phyloP scores from a whole-genome alignment of 2,797 vertebrate species.

The Chromobotia macracanthus region DNA sequence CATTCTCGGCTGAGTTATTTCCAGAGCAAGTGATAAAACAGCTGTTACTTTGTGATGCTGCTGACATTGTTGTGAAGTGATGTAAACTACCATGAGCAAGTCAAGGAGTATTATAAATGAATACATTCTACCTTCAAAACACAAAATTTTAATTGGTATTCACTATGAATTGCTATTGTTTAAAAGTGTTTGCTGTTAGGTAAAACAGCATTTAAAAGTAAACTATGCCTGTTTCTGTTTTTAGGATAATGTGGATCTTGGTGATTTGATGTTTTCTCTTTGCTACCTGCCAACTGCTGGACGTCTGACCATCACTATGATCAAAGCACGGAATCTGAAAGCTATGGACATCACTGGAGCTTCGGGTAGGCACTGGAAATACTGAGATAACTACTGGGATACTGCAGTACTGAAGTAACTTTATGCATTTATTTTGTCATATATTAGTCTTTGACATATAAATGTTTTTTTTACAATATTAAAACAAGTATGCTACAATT shows the following conservation, averaged over 20 bases:
- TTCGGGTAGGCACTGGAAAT: slow-evolving; percentile 81
- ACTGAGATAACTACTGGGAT: too few species aligned
- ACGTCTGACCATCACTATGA: slow-evolving; percentile 96
- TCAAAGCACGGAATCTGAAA: slow-evolving; percentile 97
- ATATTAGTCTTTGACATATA: too few species aligned
- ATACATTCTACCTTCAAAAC: background rate
- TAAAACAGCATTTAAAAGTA: background rate
- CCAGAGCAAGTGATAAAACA: slow-evolving; percentile 71
- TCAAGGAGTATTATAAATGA: background rate
- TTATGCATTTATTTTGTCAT: background rate
- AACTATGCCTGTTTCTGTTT: slow-evolving; percentile 36
- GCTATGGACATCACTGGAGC: slow-evolving; percentile 99
- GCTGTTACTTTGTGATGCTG: slow-evolving; percentile 66
- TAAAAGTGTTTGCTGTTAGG: background rate
- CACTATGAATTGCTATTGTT: too few species aligned
- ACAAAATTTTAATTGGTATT: background rate
- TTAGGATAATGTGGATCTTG: slow-evolving; percentile 98
- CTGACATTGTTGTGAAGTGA: slow-evolving; percentile 63
- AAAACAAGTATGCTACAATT: too few species aligned
- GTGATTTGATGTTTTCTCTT: slow-evolving; percentile 98
- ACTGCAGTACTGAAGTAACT: background rate
- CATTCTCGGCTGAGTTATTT: slow-evolving; percentile 73
- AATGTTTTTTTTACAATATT: too few species aligned
- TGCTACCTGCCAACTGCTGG: slow-evolving; percentile 97
- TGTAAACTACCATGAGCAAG: slow-evolving; percentile 46